Percentiles rank a stretch among this genome's conserved stretches.
Conservation (phyloP, 2,888 invertebrate species). For the Ferdinandea cuprea region DNA sequence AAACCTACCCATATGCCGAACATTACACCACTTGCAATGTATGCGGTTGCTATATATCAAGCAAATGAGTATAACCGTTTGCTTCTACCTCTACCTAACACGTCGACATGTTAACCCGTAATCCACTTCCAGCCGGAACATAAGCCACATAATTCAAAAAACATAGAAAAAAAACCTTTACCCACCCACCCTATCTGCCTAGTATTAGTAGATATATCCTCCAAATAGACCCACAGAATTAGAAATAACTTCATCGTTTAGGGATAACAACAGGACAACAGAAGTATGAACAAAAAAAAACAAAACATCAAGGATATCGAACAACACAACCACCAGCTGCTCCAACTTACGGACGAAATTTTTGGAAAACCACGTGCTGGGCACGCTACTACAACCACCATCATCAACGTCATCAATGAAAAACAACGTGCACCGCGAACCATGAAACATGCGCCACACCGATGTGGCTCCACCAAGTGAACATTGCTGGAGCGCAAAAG, state of each 20-base stretch:
- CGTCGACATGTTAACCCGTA: slow-evolving; percentile 4
- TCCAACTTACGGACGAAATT: slow-evolving; percentile 29
- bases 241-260: slow-evolving; percentile 68
- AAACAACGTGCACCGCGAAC: slow-evolving; percentile 74
- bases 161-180: slow-evolving; percentile 1
- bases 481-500: slow-evolving; percentile 47
- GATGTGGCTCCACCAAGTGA: slow-evolving; percentile 58
- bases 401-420: slow-evolving; percentile 64
- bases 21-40: slow-evolving; percentile 60
- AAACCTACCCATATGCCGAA: slow-evolving; percentile 2
- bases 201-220: slow-evolving; percentile 38
- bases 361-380: slow-evolving; percentile 67
- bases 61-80: slow-evolving; percentile 30
- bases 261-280: slow-evolving; percentile 31
- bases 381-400: slow-evolving; percentile 43
- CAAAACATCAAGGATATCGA: slow-evolving; percentile 36
- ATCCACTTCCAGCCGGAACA: slow-evolving; percentile 45
- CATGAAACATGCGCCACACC: slow-evolving; percentile 74
- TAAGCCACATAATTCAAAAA: slow-evolving; percentile 67
- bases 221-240: slow-evolving; percentile 66
- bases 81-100: neutral
- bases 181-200: slow-evolving; percentile 28
- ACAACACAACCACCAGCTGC: slow-evolving; percentile 68
- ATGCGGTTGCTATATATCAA: slow-evolving; percentile 64
- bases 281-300: slow-evolving; percentile 8